Evolutionary conservation across 2,113 vertebrate genomes (phyloP).

Genomic region (Rhabdornis inornatus): DNA sequence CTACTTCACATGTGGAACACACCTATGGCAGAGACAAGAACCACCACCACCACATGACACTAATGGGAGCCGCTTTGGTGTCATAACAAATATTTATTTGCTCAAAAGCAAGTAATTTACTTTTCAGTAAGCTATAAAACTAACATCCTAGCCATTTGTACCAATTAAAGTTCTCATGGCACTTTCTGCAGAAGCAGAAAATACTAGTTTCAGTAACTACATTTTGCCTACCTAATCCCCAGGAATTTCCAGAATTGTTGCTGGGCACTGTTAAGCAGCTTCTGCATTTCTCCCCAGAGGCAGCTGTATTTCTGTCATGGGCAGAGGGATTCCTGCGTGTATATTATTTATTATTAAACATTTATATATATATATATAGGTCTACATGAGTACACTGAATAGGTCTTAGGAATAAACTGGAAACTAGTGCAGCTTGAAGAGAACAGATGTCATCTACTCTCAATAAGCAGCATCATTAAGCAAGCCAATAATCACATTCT

Average conservation of each 20-base stretch:
- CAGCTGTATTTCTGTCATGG: constrained; percentile 68
- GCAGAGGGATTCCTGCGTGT: constrained; percentile 58
- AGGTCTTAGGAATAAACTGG: constrained; percentile 33
- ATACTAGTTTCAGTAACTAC: constrained; percentile 56
- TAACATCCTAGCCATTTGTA: constrained; percentile 38
- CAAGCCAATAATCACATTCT: constrained; percentile 32
- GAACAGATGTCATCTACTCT: constrained; percentile 31
- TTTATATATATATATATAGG: not conserved
- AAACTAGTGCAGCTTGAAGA: constrained; percentile 29
- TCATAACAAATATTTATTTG: constrained; percentile 3
- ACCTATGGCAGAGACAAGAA: constrained; percentile 58
- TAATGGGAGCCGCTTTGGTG: constrained; percentile 8
- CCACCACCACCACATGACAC: constrained; percentile 45
- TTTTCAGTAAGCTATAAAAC: constrained; percentile 38
- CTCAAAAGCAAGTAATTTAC: constrained; percentile 45
- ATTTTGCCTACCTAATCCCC: constrained; percentile 67
- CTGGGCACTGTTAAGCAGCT: constrained; percentile 65
- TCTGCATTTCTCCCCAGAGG: constrained; percentile 68
- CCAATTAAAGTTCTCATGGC: constrained; percentile 21
- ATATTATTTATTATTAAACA: constrained; percentile 65
- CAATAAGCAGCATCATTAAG: constrained; percentile 17
- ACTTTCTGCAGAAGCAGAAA: constrained; percentile 66
- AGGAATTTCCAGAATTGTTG: constrained; percentile 66
- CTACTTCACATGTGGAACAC: constrained; percentile 44
- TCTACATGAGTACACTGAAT: constrained; percentile 32